Base-by-base conservation (phyloP, 2,797 vertebrate species). In the Alosa sapidissima region DNA sequence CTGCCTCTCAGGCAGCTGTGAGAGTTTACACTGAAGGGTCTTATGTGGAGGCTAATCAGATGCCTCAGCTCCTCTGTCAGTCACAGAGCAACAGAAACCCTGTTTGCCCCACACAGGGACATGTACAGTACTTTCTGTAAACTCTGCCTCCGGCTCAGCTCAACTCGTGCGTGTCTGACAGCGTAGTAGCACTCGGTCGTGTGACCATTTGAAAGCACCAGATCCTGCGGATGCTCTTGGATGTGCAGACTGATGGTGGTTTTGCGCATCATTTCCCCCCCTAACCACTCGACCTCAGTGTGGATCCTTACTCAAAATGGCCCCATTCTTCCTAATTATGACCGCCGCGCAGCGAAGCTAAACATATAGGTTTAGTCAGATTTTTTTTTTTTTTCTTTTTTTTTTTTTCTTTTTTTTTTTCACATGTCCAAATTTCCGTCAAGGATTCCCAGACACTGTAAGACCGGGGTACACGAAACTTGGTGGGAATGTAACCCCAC, bases 11-110 rank as follows among this genome's bases (percentile, higher is more conserved):
- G 11, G 68, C 68, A 41, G 13, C 68, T 41, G 68, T 72, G 36
- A 1, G 36, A 36, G 68, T 36, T 14, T 36, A 72, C 68, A 41
- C 33, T 41, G 36, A 72, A 68, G 68, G 72, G 28, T 19, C 72
- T 78, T 78, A 78, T 78, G 36, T 78, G 16, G 9, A 41, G 5
- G 41, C 41, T 78, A 78, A 47, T 78, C 72, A 78, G 72, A 78
- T 45, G 41, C 72, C 72, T 45, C 14, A 6, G 41, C 72, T 72
- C 68, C 68, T 72, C 68, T 19, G 72, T 78, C 41, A 78, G 72
- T 78, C 72, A 78, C 5, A 47, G 72, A 45, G 41, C 21, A 78
- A 78, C 72, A 78, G 14, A 47, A 78, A 47, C 72, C 41, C 72
- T 45, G 72, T 21, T 47, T 78, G 14, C 78, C 36, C 72, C 5